These are phyloP conservation scores for Sarotherodon lohbergeri DNA, from an alignment of 2,113 vertebrate species.

Conservation along the genomic window DNA sequence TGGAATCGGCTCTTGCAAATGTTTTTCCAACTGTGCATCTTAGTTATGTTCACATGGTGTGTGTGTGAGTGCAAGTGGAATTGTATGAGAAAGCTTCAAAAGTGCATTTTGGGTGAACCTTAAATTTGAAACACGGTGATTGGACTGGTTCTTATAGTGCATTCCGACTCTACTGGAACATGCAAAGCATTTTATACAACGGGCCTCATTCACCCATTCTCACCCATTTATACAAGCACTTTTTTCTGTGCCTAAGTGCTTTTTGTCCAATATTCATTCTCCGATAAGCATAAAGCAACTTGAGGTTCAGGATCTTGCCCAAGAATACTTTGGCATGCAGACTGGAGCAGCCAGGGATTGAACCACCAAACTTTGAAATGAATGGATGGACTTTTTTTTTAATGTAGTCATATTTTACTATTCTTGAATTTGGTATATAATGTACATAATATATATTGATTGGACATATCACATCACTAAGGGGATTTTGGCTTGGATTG, in stretches of 20 bases:
- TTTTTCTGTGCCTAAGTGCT: background rate
- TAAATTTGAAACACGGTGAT: rapidly evolving
- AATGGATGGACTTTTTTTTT: background rate
- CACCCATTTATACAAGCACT: background rate
- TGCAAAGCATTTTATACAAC: background rate
- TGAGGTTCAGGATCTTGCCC: background rate
- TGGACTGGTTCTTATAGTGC: background rate
- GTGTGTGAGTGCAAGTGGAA: background rate
- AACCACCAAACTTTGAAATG: background rate
- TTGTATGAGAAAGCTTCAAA: background rate
- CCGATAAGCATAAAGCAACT: background rate
- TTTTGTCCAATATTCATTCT: background rate
- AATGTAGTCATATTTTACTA: background rate
- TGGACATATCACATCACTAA: background rate
- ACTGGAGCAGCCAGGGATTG: background rate
- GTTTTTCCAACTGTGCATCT: background rate
- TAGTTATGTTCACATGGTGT: background rate
- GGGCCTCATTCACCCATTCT: background rate
- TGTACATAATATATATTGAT: background rate
- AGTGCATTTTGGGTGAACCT: background rate
- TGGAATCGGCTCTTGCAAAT: background rate
- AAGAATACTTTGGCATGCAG: background rate
- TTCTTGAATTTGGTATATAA: background rate
- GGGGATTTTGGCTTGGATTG: background rate
- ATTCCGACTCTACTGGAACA: background rate